Conservation (phyloP, 2,113 vertebrate genomes). For the Lophotis ruficrista region DNA sequence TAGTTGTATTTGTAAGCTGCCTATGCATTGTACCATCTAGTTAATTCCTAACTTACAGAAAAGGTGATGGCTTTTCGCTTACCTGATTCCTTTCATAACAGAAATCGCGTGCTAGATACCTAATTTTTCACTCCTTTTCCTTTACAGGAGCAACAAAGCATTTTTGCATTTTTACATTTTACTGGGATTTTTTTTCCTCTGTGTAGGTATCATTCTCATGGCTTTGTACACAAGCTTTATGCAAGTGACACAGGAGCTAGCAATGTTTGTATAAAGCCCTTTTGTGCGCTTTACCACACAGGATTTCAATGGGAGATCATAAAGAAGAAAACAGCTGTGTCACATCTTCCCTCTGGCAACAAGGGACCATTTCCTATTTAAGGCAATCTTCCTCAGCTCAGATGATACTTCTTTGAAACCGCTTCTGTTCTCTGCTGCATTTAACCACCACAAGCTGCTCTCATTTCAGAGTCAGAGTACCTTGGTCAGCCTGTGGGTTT, state of each 20-base stretch:
- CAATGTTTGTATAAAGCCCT: background rate
- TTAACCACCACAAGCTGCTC: background rate
- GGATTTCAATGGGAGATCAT: background rate
- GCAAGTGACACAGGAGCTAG: background rate
- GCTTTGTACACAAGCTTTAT: background rate
- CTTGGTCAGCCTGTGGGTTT: background rate
- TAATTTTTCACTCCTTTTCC: background rate
- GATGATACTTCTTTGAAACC: background rate
- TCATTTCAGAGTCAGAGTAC: background rate
- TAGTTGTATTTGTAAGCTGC: background rate
- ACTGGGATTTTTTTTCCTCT: background rate
- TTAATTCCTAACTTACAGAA: background rate
- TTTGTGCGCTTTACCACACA: background rate
- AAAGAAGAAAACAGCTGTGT: background rate
- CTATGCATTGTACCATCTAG: background rate
- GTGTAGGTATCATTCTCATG: background rate
- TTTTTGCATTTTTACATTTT: background rate
- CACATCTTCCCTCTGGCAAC: background rate
- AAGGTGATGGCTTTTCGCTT: background rate
- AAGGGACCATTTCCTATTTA: background rate
- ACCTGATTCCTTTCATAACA: background rate
- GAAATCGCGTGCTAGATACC: background rate
- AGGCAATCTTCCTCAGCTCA: background rate
- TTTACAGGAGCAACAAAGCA: background rate
- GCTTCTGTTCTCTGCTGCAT: background rate